These are phyloP conservation scores for Pseudomyrmex gracilis DNA, from an alignment of 1,140 invertebrate genomes.

Conservation along the genomic window DNA sequence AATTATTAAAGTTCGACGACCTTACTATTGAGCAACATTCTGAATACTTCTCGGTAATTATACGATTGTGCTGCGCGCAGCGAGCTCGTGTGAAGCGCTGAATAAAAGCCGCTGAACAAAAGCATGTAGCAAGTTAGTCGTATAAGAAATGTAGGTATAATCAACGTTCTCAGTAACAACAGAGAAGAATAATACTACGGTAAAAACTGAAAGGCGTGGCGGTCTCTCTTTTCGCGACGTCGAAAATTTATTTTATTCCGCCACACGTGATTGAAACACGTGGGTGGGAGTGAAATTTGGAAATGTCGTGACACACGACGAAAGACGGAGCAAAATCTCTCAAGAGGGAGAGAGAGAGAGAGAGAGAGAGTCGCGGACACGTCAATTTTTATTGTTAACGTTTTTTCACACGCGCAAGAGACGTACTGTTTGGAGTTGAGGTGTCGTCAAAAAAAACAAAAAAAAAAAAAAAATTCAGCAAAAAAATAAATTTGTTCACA, in stretches of 20 bases:
- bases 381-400: neutral
- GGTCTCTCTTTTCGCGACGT: constrained; percentile 43
- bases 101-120: constrained; percentile 83
- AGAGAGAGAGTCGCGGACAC: too few relatives aligned
- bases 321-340: too few relatives aligned
- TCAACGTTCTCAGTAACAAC: constrained; percentile 69
- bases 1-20: constrained; percentile 27
- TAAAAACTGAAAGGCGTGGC: constrained; percentile 65
- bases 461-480: neutral
- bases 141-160: constrained; percentile 71
- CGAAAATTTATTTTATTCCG: neutral
- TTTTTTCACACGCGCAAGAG: neutral
- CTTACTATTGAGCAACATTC: constrained; percentile 50
- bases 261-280: neutral
- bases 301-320: neutral
- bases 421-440: too few relatives aligned
- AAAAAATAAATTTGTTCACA: neutral
- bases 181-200: constrained; percentile 68
- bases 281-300: neutral
- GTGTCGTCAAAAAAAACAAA: too few relatives aligned
- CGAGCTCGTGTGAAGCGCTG: constrained; percentile 83
- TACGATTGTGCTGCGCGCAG: constrained; percentile 81
- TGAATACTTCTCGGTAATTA: constrained; percentile 56
- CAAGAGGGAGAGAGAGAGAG: too few relatives aligned
- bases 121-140: constrained; percentile 80